Evolutionary conservation across 2,113 vertebrate genomes (phyloP).

Genomic region (Cinclus mexicanus): DNA sequence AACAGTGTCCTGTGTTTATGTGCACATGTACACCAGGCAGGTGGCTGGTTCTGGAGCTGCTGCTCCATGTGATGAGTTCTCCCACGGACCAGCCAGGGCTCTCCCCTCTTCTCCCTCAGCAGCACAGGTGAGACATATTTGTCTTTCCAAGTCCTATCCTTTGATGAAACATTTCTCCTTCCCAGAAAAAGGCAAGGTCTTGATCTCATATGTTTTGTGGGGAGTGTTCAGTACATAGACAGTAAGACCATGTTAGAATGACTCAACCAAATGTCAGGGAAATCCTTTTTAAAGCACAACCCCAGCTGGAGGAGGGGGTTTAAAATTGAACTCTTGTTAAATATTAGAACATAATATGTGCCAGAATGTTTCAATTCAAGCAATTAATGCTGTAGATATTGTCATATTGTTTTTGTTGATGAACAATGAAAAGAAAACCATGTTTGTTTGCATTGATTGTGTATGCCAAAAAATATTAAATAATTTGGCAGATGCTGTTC

Average conservation of each 20-base stretch:
- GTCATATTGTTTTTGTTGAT: neutral
- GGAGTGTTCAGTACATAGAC: neutral
- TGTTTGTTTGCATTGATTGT: neutral
- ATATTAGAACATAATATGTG: neutral
- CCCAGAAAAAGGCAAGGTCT: neutral
- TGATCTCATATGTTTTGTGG: neutral
- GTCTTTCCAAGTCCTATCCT: neutral
- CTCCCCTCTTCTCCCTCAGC: neutral
- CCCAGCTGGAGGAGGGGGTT: neutral
- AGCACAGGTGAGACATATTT: too few relatives aligned
- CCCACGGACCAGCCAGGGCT: accelerated
- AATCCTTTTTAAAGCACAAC: neutral
- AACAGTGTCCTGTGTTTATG: neutral
- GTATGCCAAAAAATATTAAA: neutral
- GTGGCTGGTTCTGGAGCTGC: accelerated
- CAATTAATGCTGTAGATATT: neutral
- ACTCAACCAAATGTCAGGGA: neutral
- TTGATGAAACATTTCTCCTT: neutral
- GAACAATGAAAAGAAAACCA: neutral
- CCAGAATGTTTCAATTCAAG: neutral
- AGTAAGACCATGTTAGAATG: neutral
- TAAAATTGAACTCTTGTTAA: neutral
- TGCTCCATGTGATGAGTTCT: neutral
- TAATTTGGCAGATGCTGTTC: neutral
- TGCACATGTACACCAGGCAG: neutral